Evolutionary conservation across 2,888 invertebrate species (phyloP).

Genomic region (Rapana venosa): DNA sequence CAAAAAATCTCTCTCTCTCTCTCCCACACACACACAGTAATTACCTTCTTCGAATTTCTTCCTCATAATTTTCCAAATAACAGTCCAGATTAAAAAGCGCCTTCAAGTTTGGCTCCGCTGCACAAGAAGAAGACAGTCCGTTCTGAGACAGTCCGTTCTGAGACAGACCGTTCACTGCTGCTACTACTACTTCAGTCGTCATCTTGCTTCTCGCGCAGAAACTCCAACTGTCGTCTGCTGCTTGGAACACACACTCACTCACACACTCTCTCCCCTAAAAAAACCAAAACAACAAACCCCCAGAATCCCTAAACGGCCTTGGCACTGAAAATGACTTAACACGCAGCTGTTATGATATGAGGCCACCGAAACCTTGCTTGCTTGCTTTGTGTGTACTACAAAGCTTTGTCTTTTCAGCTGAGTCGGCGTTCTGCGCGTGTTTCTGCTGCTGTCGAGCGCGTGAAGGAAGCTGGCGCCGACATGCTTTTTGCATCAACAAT

Average conservation of each 20-base stretch:
- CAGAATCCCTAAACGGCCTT: not conserved
- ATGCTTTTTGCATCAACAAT: too few relatives aligned
- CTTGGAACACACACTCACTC: not conserved
- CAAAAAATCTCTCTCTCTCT: too few relatives aligned
- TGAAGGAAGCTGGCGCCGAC: not conserved
- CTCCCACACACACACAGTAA: not conserved
- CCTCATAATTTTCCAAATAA: conserved; percentile 90
- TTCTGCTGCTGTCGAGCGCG: not conserved
- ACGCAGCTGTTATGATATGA: not conserved
- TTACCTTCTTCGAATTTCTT: conserved; percentile 93
- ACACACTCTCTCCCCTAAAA: too few relatives aligned
- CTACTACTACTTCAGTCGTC: conserved; percentile 39
- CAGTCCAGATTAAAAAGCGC: conserved; percentile 89
- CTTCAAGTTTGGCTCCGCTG: conserved; percentile 84
- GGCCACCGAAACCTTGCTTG: not conserved
- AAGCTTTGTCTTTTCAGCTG: not conserved
- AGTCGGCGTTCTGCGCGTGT: not conserved
- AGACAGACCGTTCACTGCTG: conserved; percentile 32
- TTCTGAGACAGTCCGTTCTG: conserved; percentile 44
- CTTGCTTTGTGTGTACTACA: not conserved
- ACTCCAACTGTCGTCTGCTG: not conserved
- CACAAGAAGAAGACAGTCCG: conserved; percentile 26
- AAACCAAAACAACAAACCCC: too few relatives aligned
- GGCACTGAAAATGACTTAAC: not conserved
- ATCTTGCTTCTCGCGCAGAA: not conserved